Evolutionary conservation across 2,888 invertebrate species (phyloP), one percentile per base, ranked within the genome.

Genomic region (Altica lythri): DNA sequence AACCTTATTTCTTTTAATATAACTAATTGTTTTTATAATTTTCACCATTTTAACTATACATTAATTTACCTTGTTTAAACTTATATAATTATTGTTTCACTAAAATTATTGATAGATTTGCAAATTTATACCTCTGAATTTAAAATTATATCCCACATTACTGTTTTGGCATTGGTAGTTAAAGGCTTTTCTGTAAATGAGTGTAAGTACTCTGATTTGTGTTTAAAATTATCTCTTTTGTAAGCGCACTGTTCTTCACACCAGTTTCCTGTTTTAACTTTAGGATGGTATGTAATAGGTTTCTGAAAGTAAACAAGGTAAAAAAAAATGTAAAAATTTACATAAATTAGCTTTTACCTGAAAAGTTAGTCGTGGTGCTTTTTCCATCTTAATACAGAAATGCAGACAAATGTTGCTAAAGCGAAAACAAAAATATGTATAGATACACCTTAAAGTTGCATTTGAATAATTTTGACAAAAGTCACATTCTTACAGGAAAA

Each of bases 231-330:
- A 19, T 55, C 35, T 50, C 59, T 62, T 19, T 38, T 29, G 34
- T 55, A 60, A 6, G 22, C 46, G 2, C 46, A 13, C 17, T 29
- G 47, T 16, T 63, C 60, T 53, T 68, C 64, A 29, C 51, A 53
- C 68, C 68, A 68, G 32, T 66, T 62, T 19, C 67, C 66, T 12
- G 66, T 29, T 22, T 61, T 57, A 6, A 65, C 60, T 40, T 57
- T 60, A 5, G 60, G 57, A 8, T 59, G 53, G 35, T 65, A 67
- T 37, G 46, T 43, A 3, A 53, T 53, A 12, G 53, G 55, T 43
- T 54, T 57, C 60, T 60, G 29, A 14, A 55, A 57, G 29, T 16
- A 25, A 38, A 14, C 13, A 25, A 19, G 2, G 10, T 18, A 34
- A 27, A n/a, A n/a, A n/a, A n/a, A n/a, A n/a, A n/a, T n/a, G n/a